Evolutionary conservation across 1,140 invertebrate species (phyloP), one percentile per base, ranked within the genome.

Genomic region (Musca vetustissima): DNA sequence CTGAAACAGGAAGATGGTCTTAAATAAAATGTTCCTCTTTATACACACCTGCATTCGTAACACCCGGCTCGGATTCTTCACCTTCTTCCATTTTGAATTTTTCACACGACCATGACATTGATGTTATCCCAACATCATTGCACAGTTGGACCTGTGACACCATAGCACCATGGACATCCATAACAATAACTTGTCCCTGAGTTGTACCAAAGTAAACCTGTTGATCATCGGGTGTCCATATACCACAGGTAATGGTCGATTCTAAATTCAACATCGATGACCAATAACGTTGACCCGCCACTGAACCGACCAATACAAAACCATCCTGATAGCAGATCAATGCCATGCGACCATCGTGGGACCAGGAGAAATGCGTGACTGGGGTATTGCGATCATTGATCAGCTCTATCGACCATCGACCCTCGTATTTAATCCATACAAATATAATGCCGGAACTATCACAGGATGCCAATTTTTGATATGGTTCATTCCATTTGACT

Each of bases 371-470:
- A 84, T 98, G 95, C 19, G 92, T 95, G 28, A 98, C 96, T 50
- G 96, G 94, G 1, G 94, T 98, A 76, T 93, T 98, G 24, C 97
- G 86, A 84, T 99, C 98, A 82, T 99, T 99, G 76, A 99, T 98
- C 64, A 99, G 87, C 85, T 99, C 98, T 72, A 99, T 98, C 69
- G 96, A 98, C 97, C 97, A 99, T 13, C 97, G 88, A 8, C 97
- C 96, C 81, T 99, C 97, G 83, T 98, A 98, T 81, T 98, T 98
- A 72, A 98, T 98, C 97, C 98, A 99, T 6, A 99, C 96, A 83
- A 98, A 99, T 76, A 99, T 99, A 32, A 98, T 95, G 14, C 98
- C 98, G 1, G 94, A 96, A 75, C 92, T 95, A 85, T 99, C 98
- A 84, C 97, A 99, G 6, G 96, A 97, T 2, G 97, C 97, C 68